Evolutionary conservation across 2,888 invertebrate species (phyloP), one percentile per base, ranked within the genome.

Genomic region (Leucania comma): DNA sequence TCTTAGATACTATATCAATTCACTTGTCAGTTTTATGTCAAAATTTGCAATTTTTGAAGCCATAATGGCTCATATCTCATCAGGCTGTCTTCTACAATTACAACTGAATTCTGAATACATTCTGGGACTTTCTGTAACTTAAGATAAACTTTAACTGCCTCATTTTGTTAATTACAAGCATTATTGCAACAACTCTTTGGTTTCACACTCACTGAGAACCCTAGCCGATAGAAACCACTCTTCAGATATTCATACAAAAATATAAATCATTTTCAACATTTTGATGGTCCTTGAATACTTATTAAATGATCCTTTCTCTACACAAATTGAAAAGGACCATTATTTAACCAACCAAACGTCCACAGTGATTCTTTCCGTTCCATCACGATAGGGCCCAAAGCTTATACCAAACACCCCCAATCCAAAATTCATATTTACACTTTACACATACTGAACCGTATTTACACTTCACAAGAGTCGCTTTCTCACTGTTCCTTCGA

Each of bases 161-260:
- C 80, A 75, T 79, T 78, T 80, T 71, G 78, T 85, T 83, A 84
- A 80, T 88, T 85, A 86, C 85, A 85, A 86, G 83, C 82, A 80
- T 77, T 86, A 87, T 88, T 87, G 86, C 86, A 87, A 88, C 87
- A 89, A 90, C 91, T 94, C 94, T 95, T 95, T 95, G 95, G 95
- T 94, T 93, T 93, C 90, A 88, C 92, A 90, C 91, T 87, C 87
- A 87, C 82, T 73, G 58, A 77, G 70, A 78, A 80, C 81, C 78
- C 78, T 75, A 53, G 29, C 75, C 75, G 73, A 72, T 60, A 14
- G 38, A 70, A 75, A 60, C 60, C 46, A 51, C 46, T 42, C 24
- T n/a, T 56, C 0, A 38, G 57, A 68, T 67, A 65, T 65, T 80
- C 48, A 10, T 50, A 42, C 22, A 68, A 22, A 53, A 73, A 54